These are phyloP conservation scores for Botia almorhae DNA, from an alignment of 2,797 vertebrate species.

Conservation along the genomic window DNA sequence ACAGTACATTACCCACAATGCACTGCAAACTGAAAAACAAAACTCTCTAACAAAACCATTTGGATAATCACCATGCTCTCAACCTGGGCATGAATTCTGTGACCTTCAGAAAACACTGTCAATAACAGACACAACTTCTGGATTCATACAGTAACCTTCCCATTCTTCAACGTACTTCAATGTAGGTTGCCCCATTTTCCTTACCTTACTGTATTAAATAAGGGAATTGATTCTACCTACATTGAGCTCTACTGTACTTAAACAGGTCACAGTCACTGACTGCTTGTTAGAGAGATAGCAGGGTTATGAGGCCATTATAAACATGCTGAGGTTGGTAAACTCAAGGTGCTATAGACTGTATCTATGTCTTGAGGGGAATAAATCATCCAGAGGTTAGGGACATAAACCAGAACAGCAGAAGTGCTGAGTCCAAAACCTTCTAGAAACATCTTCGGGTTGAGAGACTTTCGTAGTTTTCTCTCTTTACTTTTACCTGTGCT, in stretches of 20 bases:
- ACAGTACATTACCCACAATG: not conserved
- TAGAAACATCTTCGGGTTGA: slow-evolving; percentile 34
- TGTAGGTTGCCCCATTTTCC: not conserved
- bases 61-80: not conserved
- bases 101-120: not conserved
- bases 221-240: slow-evolving; percentile 16
- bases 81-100: not conserved
- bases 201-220: slow-evolving; percentile 11
- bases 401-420: slow-evolving; percentile 55
- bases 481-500: not conserved
- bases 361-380: slow-evolving; percentile 45
- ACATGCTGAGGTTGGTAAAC: slow-evolving; percentile 55
- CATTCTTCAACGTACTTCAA: slow-evolving; percentile 15
- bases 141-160: not conserved
- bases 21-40: not conserved
- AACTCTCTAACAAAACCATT: slow-evolving; percentile 8
- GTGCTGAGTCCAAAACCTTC: slow-evolving; percentile 46
- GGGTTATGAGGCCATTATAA: slow-evolving; percentile 41
- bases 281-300: slow-evolving; percentile 34
- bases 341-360: slow-evolving; percentile 42
- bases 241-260: slow-evolving; percentile 10
- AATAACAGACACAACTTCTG: slow-evolving; percentile 3
- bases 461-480: slow-evolving; percentile 24
- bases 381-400: slow-evolving; percentile 52
- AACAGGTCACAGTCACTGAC: slow-evolving; percentile 24